Base-by-base conservation (phyloP, 2,888 invertebrate genomes). In the Neoaliturus tenellus region DNA sequence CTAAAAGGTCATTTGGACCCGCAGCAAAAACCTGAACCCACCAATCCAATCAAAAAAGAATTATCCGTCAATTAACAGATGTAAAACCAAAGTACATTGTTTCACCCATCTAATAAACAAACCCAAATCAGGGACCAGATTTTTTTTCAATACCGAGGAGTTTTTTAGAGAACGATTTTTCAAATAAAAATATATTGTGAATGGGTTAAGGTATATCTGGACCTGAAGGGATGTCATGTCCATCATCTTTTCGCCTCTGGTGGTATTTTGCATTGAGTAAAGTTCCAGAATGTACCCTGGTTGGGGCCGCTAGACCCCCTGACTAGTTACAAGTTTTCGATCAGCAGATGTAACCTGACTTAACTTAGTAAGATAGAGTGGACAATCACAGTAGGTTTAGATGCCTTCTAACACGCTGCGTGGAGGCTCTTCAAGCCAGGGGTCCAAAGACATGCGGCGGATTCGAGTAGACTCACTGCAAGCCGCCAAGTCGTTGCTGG, bases 401-500 rank as follows among this genome's bases (percentile, higher is more conserved):
- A 75, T n/a, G 44, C 75, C 75, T 44, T 75, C 39, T 39, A 83
- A 78, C 58, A 83, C 48, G 67, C 78, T 78, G n/a, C 31, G 62
- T 14, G 75, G 81, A 6, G 62, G 82, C 67, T 84, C 80, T 58
- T 86, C 84, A 14, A 67, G 41, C 90, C 91, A 91, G 20, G 90
- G 89, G 28, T 90, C 89, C 35, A 91, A 87, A 86, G 91, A 89
- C 81, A 91, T 88, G 81, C 90, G 92, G 89, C 88, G 93, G 90
- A 89, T 92, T 89, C 88, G 87, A 80, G 89, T 88, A 8, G 78
- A 83, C 83, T 90, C 89, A 0, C 91, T 90, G 85, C 94, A 94
- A 0, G 91, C 89, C 0, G 91, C 90, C 10, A 92, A 86, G 51
- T 93, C 92, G 86, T 93, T 94, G 82, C 94, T 94, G 90, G 2